Conservation (phyloP, 2,888 invertebrate species). For the Brachynemurus nebulosus region DNA sequence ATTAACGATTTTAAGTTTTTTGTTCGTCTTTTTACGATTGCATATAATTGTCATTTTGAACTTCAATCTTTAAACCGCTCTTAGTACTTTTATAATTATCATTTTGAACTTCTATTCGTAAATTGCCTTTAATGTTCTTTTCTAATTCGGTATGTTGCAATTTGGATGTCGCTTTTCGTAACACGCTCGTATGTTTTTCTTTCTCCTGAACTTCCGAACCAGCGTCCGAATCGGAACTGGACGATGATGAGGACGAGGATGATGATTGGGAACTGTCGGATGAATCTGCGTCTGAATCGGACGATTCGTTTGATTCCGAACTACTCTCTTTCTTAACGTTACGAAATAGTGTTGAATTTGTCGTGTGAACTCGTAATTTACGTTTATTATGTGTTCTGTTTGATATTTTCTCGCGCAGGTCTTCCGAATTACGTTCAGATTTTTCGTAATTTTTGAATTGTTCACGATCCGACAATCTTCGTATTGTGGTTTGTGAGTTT, state of each 20-base stretch:
- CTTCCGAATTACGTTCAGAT: background rate
- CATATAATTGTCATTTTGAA: too few relatives aligned
- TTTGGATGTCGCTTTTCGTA: background rate
- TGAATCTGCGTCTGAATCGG: slow-evolving; percentile 3
- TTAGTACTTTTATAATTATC: slow-evolving; percentile 23
- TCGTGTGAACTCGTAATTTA: background rate
- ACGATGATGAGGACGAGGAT: background rate
- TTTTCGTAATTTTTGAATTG: background rate
- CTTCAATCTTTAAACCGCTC: too few relatives aligned
- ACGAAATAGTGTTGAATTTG: background rate
- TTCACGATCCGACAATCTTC: slow-evolving; percentile 1
- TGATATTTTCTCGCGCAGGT: background rate
- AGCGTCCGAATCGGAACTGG: background rate
- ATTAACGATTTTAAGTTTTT: too few relatives aligned
- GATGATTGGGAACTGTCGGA: slow-evolving; percentile 21
- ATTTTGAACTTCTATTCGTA: slow-evolving; percentile 28
- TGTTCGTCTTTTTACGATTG: too few relatives aligned
- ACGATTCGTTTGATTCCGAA: slow-evolving; percentile 6
- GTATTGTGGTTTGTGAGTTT: too few relatives aligned
- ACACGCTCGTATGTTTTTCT: background rate
- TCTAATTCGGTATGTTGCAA: slow-evolving; percentile 14
- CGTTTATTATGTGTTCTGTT: background rate
- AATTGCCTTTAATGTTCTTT: slow-evolving; percentile 20
- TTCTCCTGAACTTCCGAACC: background rate
- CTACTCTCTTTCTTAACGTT: slow-evolving; percentile 1